Base-by-base conservation (phyloP, 2,113 vertebrate genomes). In the Bothrops jararaca region DNA sequence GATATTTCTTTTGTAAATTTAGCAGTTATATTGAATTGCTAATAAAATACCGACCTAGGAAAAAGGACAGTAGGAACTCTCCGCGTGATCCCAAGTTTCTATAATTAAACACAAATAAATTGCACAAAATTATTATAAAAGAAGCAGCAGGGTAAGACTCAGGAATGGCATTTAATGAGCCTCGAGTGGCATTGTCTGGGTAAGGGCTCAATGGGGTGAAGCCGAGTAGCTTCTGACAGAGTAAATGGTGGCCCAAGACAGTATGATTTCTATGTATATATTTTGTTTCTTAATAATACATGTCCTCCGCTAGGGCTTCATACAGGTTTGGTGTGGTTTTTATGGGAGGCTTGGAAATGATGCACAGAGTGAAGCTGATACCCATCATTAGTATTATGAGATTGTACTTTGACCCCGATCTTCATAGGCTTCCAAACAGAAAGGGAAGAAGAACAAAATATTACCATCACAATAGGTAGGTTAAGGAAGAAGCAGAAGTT, bases 1-100 rank as follows among this genome's bases (percentile, higher is more conserved):
- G 91, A 69, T 90, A 69, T 95, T 95, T 85, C 69, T 86, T 92
- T 50, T 90, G 64, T 89, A 89, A 93, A 89, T 91, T 88, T 93
- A 91, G 60, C 90, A 93, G 53, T 91, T 93, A 91, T 91, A 91
- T 93, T 89, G 86, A 91, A 93, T 85, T 60, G 54, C 87, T 91
- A 92, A 91, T 93, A 93, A 91, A 89, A 89, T 88, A 89, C 64
- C 64, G 23, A 88, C 90, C 53, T 89, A 91, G 86, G 53, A 91
- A 39, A 91, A 85, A 89, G 64, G 60, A 93, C 64, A 88, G 93
- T n/a, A 80, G 69, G 90, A 53, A 42, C 1, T 50, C 60, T 80
- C 89, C 80, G 11, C n/a, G 48, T 24, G 23, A 13, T 56, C 18
- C 6, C 85, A 57, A 6, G 92, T 11, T 54, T 52, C 53, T 91